phyloP scores from a whole-genome alignment of 1,140 invertebrate species.

The Heliconius hermathena region DNA sequence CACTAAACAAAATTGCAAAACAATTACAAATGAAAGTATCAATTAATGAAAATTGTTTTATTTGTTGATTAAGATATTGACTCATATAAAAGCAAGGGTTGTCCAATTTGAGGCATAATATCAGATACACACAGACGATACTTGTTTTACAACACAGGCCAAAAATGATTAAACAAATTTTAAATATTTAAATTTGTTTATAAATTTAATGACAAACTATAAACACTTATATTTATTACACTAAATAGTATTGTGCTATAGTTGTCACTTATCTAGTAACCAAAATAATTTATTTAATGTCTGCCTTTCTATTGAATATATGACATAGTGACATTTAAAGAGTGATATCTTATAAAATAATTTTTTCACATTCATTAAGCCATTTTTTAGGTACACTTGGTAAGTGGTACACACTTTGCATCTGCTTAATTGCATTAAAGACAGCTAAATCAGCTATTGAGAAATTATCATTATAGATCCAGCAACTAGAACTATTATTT shows the following conservation, averaged over 20 bases:
- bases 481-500: conserved; percentile 52
- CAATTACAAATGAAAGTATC: neutral
- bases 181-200: neutral
- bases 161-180: neutral
- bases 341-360: conserved; percentile 42
- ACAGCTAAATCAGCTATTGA: conserved; percentile 84
- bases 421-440: conserved; percentile 84
- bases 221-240: neutral
- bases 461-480: conserved; percentile 67
- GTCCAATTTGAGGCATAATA: neutral
- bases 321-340: neutral
- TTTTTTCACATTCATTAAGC: conserved; percentile 63
- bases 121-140: neutral
- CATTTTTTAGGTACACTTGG: conserved; percentile 64
- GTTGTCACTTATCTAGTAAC: conserved; percentile 8
- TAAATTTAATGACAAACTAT: neutral
- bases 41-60: neutral
- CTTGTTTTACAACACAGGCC: neutral
- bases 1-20: too few species aligned
- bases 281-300: neutral
- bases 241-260: conserved; percentile 3
- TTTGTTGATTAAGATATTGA: neutral
- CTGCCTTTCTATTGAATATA: too few species aligned
- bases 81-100: neutral
- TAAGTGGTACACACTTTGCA: conserved; percentile 53